Evolutionary conservation across 2,888 invertebrate genomes (phyloP).

Genomic region (Drosophila fulvimacula): DNA sequence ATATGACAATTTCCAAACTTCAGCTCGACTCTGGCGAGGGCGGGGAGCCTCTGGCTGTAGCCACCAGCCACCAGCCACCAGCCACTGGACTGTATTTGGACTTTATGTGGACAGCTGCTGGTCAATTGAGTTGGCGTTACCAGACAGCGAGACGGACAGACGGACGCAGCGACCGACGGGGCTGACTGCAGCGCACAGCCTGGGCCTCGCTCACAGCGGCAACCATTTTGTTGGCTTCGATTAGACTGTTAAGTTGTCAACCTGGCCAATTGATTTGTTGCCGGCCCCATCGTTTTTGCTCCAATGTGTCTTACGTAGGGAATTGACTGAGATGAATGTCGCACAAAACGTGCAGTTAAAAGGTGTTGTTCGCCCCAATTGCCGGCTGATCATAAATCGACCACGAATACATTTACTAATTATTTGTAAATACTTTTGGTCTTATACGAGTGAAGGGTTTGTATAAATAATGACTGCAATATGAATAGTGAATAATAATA

Average conservation of each 20-base stretch:
- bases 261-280: constrained; percentile 81
- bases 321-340: constrained; percentile 58
- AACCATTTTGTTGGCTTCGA: constrained; percentile 79
- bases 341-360: constrained; percentile 48
- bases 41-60: constrained; percentile 12
- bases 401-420: constrained; percentile 6
- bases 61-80: not conserved
- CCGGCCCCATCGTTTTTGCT: constrained; percentile 36
- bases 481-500: too few relatives aligned
- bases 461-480: not conserved
- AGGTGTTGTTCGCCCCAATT: constrained; percentile 56
- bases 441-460: not conserved
- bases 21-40: constrained; percentile 9
- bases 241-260: constrained; percentile 82
- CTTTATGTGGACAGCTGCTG: constrained; percentile 74
- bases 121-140: constrained; percentile 76
- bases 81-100: constrained; percentile 66
- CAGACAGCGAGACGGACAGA: not conserved
- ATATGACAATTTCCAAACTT: constrained; percentile 71
- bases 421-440: not conserved
- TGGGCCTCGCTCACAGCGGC: constrained; percentile 53
- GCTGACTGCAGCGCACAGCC: constrained; percentile 9
- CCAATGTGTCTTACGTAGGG: constrained; percentile 34
- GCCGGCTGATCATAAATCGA: constrained; percentile 64
- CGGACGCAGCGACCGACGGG: not conserved